A percentile compares a stretch with the other conserved stretches of the same genome.
phyloP scores from a whole-genome alignment of 2,797 vertebrate genomes.

The Acanthurus lineatus region DNA sequence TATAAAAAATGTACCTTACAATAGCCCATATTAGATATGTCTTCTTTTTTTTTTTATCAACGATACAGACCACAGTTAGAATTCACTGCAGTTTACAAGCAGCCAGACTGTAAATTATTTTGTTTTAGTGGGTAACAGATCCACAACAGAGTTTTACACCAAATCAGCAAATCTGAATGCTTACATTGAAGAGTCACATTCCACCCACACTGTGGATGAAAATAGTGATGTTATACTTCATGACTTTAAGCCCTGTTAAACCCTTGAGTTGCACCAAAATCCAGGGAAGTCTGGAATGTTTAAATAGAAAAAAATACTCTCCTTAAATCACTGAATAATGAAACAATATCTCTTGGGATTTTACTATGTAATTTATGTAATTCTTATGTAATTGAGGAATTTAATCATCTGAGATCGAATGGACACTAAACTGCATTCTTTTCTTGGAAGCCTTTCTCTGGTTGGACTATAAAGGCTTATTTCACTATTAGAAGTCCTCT shows the following conservation, averaged over 20 bases:
- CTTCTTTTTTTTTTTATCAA: too few species aligned
- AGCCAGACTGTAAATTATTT: not conserved
- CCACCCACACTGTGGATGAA: not conserved
- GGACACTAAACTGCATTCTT: slow-evolving; percentile 1
- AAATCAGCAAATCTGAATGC: not conserved
- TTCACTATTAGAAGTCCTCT: slow-evolving; percentile 53
- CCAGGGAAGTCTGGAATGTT: not conserved
- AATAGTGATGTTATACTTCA: not conserved
- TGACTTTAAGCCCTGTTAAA: not conserved
- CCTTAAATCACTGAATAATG: not conserved
- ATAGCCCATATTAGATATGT: not conserved
- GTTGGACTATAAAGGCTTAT: slow-evolving; percentile 39
- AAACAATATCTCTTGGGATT: not conserved
- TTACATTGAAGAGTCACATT: not conserved
- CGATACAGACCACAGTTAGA: not conserved
- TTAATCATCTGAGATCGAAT: not conserved
- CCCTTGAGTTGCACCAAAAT: not conserved
- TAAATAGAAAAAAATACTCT: not conserved
- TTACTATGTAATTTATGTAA: slow-evolving; percentile 1
- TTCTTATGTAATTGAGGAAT: too few species aligned
- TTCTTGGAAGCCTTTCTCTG: not conserved
- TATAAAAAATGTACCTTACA: not conserved
- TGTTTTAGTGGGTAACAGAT: not conserved
- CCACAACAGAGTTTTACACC: not conserved
- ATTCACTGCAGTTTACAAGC: not conserved